phyloP scores from a whole-genome alignment of 2,888 invertebrate genomes.

The Eurytoma adleriae region DNA sequence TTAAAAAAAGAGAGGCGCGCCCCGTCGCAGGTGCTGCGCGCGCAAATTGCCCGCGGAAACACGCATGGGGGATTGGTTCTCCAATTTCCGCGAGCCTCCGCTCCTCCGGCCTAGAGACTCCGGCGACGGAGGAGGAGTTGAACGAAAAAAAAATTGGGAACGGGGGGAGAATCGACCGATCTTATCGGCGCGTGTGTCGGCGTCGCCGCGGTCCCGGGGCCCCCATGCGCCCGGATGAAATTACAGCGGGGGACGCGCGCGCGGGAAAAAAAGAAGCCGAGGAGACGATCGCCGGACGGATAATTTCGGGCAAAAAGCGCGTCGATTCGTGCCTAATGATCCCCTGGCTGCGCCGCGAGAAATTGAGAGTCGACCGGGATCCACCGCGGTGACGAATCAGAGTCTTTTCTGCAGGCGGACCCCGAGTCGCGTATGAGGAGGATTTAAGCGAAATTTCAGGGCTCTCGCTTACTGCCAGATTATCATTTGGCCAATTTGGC shows the following conservation, averaged over 20 bases:
- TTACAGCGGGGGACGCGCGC: slow-evolving; percentile 41
- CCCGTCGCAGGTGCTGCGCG: slow-evolving; percentile 27
- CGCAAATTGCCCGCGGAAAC: slow-evolving; percentile 34
- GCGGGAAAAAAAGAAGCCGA: slow-evolving; percentile 2
- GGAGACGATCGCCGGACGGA: slow-evolving; percentile 50
- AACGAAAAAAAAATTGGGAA: slow-evolving; percentile 10
- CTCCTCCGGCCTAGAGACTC: not conserved
- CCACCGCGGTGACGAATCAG: slow-evolving; percentile 9
- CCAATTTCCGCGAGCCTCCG: slow-evolving; percentile 41
- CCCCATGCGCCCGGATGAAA: slow-evolving; percentile 38
- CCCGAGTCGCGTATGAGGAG: slow-evolving; percentile 11
- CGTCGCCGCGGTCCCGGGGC: slow-evolving; percentile 23
- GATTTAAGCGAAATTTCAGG: slow-evolving; percentile 9
- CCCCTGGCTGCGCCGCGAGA: slow-evolving; percentile 17
- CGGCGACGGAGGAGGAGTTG: not conserved
- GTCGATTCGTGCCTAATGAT: slow-evolving; percentile 52
- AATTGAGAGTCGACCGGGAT: slow-evolving; percentile 43
- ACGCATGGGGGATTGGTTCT: slow-evolving; percentile 52
- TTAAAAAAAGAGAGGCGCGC: slow-evolving; percentile 1
- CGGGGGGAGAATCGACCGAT: slow-evolving; percentile 44
- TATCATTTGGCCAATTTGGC: too few species aligned
- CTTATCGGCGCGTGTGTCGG: slow-evolving; percentile 43
- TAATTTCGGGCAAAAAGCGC: slow-evolving; percentile 55
- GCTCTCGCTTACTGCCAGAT: not conserved
- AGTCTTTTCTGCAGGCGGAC: not conserved